A percentile compares a stretch with the other conserved stretches of the same genome.
These are phyloP conservation scores for Drosophila lacteicornis DNA, from an alignment of 1,140 invertebrate species.

Conservation along the genomic window DNA sequence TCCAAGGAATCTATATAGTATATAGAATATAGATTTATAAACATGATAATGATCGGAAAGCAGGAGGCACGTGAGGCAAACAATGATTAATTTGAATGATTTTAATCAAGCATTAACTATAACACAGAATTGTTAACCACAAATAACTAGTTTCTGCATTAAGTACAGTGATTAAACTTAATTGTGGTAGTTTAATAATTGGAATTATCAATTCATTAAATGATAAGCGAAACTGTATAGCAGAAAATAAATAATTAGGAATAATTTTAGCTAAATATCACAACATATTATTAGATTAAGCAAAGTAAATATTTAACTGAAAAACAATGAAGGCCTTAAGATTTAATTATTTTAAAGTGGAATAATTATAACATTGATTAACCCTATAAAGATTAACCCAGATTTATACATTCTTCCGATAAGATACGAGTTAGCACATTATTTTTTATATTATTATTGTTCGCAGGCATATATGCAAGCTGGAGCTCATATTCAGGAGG, in stretches of 20 bases:
- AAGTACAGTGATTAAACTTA: neutral
- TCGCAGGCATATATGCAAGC: slow-evolving; percentile 92
- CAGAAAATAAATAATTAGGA: too few relatives aligned
- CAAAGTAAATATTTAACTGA: neutral
- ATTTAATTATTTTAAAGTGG: too few relatives aligned
- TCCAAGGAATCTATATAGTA: slow-evolving; percentile 28
- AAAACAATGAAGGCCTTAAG: neutral
- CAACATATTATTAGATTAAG: neutral
- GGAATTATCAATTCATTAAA: neutral
- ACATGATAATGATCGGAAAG: slow-evolving; percentile 28
- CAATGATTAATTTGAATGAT: slow-evolving; percentile 9
- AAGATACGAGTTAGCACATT: slow-evolving; percentile 1
- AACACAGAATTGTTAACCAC: neutral
- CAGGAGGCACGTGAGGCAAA: slow-evolving; percentile 29
- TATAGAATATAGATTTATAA: slow-evolving; percentile 20
- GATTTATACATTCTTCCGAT: neutral
- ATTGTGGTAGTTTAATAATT: neutral
- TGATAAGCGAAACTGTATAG: neutral
- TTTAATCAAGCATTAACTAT: neutral
- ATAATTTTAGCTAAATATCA: neutral
- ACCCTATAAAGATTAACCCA: neutral
- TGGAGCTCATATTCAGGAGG: slow-evolving; percentile 97
- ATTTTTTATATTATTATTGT: neutral
- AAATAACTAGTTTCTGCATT: slow-evolving; percentile 1
- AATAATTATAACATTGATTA: neutral